Evolutionary conservation across 1,140 invertebrate species (phyloP), one percentile per base, ranked within the genome.

Genomic region (Drosophila pandora): DNA sequence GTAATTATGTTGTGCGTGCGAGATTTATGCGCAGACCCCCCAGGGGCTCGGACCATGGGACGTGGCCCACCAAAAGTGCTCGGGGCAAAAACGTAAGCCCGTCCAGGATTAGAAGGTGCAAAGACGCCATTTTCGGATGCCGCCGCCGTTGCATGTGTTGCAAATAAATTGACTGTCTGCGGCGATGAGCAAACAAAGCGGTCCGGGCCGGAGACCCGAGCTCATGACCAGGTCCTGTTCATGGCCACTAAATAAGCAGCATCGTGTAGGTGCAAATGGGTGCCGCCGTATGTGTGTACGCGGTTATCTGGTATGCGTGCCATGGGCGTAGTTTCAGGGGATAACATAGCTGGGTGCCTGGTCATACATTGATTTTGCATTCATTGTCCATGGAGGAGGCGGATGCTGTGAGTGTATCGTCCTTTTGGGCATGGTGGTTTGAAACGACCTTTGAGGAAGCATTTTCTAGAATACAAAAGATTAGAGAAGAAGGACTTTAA

Each of bases 91-190:
- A 68, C 65, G 67, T 69, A 70, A 57, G 13, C 43, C 32, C 25
- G 52, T 7, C 30, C 65, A 34, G 83, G 83, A 82, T 82, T 87
- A 87, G 64, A 69, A 68, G 82, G 83, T 71, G 79, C 57, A 84
- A 85, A 88, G 75, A 79, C 75, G 59, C 65, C 63, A 73, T 80
- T 85, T 80, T 72, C 59, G 62, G 62, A 60, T 58, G 41, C 48
- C 34, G 39, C 28, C 28, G 61, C 17, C 23, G 55, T 61, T 78
- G 82, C 69, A 88, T 88, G 83, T 82, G 65, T 64, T 83, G 75
- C 79, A 87, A 88, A 87, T 88, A 83, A 88, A 87, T 88, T 88
- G 83, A 87, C 83, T 87, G 75, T 63, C 84, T 88, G 65, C 62
- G 71, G 37, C 74, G 69, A 65, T 59, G 69, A 67, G 82, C 69